Conservation (phyloP, 1,140 invertebrate species). For the Diplogasteroides magnus region DNA sequence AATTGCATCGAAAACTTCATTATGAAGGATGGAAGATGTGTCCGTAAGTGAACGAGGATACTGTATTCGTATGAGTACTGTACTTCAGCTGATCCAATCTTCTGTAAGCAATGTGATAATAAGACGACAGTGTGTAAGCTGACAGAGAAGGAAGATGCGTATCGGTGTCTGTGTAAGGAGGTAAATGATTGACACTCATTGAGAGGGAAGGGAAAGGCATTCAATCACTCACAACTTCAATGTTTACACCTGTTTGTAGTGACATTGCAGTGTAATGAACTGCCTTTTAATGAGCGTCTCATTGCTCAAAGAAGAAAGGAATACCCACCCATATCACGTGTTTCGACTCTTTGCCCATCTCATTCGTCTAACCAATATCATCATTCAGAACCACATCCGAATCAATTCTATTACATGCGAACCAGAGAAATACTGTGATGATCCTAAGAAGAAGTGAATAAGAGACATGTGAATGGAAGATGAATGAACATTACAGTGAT, state of each 20-base stretch:
- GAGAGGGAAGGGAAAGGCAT: too few relatives aligned
- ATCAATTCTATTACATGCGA: not conserved
- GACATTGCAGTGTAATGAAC: too few relatives aligned
- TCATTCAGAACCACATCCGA: not conserved
- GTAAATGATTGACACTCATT: too few relatives aligned
- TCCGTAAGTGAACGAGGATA: too few relatives aligned
- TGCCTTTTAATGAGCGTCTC: too few relatives aligned
- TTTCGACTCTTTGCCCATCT: too few relatives aligned
- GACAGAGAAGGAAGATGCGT: not conserved
- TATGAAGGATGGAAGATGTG: not conserved
- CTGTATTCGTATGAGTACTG: too few relatives aligned
- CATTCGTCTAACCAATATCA: not conserved
- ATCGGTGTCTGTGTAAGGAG: not conserved
- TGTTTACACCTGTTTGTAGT: too few relatives aligned
- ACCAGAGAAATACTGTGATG: not conserved
- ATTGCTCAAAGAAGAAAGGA: too few relatives aligned
- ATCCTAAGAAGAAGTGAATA: not conserved
- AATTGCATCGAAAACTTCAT: not conserved
- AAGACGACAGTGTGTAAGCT: not conserved
- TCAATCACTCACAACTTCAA: too few relatives aligned
- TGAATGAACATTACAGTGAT: not conserved
- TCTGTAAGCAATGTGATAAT: not conserved
- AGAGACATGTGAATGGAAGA: too few relatives aligned
- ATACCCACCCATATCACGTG: too few relatives aligned
- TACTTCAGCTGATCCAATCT: not conserved